Conservation (phyloP, 2,888 invertebrate genomes). For the Perizoma flavofasciatum region DNA sequence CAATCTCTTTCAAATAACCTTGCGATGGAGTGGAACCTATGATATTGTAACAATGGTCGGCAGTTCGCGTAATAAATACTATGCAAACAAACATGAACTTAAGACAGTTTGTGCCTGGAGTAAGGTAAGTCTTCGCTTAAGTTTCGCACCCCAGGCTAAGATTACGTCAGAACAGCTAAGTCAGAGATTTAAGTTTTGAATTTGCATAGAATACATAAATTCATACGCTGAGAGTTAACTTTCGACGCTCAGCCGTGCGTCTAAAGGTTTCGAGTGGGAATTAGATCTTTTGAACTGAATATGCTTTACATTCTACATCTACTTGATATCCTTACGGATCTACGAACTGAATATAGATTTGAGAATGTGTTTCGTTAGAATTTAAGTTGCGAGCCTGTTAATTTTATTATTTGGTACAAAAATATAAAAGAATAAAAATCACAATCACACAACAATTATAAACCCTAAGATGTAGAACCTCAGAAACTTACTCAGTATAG, state of each 20-base stretch:
- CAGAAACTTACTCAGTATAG: too few relatives aligned
- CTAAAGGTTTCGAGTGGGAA: slow-evolving; percentile 12
- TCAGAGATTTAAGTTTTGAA: slow-evolving; percentile 57
- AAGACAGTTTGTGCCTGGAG: slow-evolving; percentile 11
- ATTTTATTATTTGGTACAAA: too few relatives aligned
- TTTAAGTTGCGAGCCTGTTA: too few relatives aligned
- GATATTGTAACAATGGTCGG: too few relatives aligned
- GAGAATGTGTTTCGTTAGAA: too few relatives aligned
- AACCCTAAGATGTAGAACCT: too few relatives aligned
- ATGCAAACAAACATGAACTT: slow-evolving; percentile 4
- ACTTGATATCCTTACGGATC: too few relatives aligned
- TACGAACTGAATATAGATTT: too few relatives aligned
- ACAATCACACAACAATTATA: too few relatives aligned
- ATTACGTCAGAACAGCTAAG: slow-evolving; percentile 52
- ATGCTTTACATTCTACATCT: not conserved
- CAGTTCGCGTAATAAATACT: not conserved
- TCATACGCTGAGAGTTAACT: slow-evolving; percentile 36
- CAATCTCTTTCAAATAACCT: too few relatives aligned
- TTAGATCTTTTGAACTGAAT: slow-evolving; percentile 3
- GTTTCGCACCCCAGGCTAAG: slow-evolving; percentile 36
- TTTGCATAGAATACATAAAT: slow-evolving; percentile 60
- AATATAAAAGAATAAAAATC: too few relatives aligned
- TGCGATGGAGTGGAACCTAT: too few relatives aligned
- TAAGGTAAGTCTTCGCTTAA: slow-evolving; percentile 26
- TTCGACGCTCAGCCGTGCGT: slow-evolving; percentile 20